A percentile compares a stretch with the other conserved stretches of the same genome.
Conservation (phyloP, 2,797 vertebrate species). For the Poecilia velifera region DNA sequence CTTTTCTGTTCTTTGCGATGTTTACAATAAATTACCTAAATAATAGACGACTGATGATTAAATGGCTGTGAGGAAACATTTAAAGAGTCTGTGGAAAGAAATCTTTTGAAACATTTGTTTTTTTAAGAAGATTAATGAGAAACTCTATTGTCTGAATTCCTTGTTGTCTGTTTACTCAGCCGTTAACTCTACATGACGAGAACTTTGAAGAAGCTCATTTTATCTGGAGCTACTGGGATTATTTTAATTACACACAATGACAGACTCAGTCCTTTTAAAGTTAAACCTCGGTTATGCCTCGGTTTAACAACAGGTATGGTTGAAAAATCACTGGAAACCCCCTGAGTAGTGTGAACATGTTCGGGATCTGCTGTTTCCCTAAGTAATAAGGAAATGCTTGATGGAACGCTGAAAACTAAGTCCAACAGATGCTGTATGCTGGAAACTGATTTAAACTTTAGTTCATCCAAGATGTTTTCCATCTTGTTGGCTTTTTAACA, state of each 20-base stretch:
- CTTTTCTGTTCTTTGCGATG: slow-evolving; percentile 13
- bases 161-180: slow-evolving; percentile 50
- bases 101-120: slow-evolving; percentile 50
- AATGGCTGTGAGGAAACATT: slow-evolving; percentile 16
- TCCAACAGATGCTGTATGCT: slow-evolving; percentile 6
- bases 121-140: slow-evolving; percentile 28
- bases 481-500: not conserved
- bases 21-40: slow-evolving; percentile 30
- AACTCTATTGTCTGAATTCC: slow-evolving; percentile 23
- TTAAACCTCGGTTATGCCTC: slow-evolving; percentile 42
- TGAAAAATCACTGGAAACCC: slow-evolving; percentile 57
- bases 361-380: slow-evolving; percentile 11
- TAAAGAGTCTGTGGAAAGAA: slow-evolving; percentile 18
- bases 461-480: not conserved
- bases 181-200: slow-evolving; percentile 28
- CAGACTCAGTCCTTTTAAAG: slow-evolving; percentile 56
- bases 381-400: slow-evolving; percentile 1
- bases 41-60: slow-evolving; percentile 5
- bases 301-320: slow-evolving; percentile 48
- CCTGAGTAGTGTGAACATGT: slow-evolving; percentile 49
- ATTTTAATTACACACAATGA: slow-evolving; percentile 63
- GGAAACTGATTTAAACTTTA: slow-evolving; percentile 5
- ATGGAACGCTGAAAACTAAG: not conserved
- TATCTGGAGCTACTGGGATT: slow-evolving; percentile 60
- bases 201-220: slow-evolving; percentile 39